These are phyloP conservation scores for Azorinus chamasolen DNA, from an alignment of 2,888 invertebrate genomes.

Conservation along the genomic window DNA sequence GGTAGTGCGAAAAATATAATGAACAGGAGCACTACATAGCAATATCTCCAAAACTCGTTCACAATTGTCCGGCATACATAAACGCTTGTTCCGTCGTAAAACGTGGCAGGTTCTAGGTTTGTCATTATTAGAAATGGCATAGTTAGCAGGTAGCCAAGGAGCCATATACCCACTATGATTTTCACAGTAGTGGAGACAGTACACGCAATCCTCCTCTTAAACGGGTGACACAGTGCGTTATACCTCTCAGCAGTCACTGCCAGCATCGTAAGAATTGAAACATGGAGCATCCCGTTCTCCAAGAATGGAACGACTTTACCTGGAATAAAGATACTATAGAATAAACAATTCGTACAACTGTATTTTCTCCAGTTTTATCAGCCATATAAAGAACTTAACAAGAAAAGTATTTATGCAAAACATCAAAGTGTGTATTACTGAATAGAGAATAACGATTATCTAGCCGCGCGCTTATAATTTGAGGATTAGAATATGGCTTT, in stretches of 20 bases:
- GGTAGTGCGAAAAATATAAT: constrained; percentile 65
- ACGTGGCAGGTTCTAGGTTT: constrained; percentile 91
- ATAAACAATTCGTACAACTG: too few species aligned
- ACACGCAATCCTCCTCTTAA: constrained; percentile 88
- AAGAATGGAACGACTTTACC: constrained; percentile 97
- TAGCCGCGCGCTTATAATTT: too few species aligned
- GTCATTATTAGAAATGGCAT: constrained; percentile 94
- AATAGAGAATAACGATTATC: too few species aligned
- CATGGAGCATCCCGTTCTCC: constrained; percentile 96
- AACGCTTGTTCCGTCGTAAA: constrained; percentile 82
- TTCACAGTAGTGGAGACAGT: constrained; percentile 79
- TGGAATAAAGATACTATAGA: constrained; percentile 87
- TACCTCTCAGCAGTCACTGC: constrained; percentile 97
- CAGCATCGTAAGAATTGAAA: constrained; percentile 96
- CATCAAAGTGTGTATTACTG: too few species aligned
- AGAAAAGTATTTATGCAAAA: too few species aligned
- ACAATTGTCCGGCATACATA: constrained; percentile 64
- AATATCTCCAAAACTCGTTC: constrained; percentile 29
- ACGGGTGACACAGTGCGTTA: constrained; percentile 96
- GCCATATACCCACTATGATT: constrained; percentile 84
- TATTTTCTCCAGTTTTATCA: too few species aligned
- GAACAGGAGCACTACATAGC: constrained; percentile 63
- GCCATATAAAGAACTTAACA: too few species aligned
- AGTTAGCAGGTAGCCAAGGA: constrained; percentile 79
- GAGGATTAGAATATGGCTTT: too few species aligned